Conservation (phyloP, 2,888 invertebrate genomes). For the Cosmia trapezina region DNA sequence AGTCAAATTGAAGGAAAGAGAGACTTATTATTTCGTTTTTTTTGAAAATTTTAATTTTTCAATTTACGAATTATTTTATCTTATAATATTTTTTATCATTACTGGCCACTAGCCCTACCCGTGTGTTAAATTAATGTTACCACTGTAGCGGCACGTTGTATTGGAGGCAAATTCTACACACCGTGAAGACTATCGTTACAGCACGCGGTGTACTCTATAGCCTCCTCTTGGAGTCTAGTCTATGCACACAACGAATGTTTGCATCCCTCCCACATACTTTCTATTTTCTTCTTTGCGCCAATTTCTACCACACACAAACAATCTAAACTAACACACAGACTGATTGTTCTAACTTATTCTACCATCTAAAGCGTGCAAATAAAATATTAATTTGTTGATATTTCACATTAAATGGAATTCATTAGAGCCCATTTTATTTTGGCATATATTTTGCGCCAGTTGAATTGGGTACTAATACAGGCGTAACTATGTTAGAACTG, state of each 20-base stretch:
- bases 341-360: conserved; percentile 41
- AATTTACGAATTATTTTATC: too few species aligned
- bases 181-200: not conserved
- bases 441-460: conserved; percentile 25
- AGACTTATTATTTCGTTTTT: too few species aligned
- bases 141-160: too few species aligned
- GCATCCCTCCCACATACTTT: conserved; percentile 13
- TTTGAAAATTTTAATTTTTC: too few species aligned
- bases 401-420: conserved; percentile 48
- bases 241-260: conserved; percentile 12
- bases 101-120: too few species aligned
- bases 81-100: too few species aligned
- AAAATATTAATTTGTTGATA: conserved; percentile 34
- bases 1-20: too few species aligned
- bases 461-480: conserved; percentile 26
- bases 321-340: conserved; percentile 37
- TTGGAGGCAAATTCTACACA: conserved; percentile 16
- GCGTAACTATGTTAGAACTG: conserved; percentile 36
- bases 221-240: conserved; percentile 4
- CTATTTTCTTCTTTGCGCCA: conserved; percentile 37
- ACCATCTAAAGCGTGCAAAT: conserved; percentile 55
- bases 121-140: too few species aligned
- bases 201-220: not conserved
- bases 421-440: conserved; percentile 24
- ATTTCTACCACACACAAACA: conserved; percentile 64